Evolutionary conservation across 2,797 vertebrate genomes (phyloP).

Genomic region (Smutsia temminckii): DNA sequence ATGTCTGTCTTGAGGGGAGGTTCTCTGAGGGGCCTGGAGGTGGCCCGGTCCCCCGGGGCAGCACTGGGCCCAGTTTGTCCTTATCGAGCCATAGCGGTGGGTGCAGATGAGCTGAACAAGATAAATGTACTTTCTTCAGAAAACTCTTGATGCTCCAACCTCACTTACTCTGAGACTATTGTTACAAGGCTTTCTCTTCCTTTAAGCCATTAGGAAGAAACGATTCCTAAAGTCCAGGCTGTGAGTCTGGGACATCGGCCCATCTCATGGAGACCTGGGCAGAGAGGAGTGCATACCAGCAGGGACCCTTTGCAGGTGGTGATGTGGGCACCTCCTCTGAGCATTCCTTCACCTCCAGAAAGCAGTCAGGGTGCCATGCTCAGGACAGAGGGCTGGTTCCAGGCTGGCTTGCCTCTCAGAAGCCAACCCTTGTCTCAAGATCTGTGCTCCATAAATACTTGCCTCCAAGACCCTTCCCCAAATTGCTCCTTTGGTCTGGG

Average conservation of each 20-base stretch:
- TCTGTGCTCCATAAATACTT: not conserved
- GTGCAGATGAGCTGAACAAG: fast-evolving
- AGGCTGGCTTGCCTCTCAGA: not conserved
- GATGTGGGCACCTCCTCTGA: too few relatives aligned
- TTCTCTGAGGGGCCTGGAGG: not conserved
- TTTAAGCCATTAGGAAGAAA: not conserved
- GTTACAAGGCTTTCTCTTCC: too few relatives aligned
- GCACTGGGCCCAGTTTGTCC: too few relatives aligned
- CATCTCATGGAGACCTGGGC: fast-evolving
- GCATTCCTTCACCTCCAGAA: not conserved
- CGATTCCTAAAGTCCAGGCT: not conserved
- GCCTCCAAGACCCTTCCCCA: not conserved
- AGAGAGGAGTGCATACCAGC: fast-evolving
- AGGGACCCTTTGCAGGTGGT: too few relatives aligned
- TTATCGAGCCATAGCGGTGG: not conserved
- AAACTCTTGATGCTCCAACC: too few relatives aligned
- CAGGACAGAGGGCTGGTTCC: not conserved
- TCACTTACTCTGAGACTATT: too few relatives aligned
- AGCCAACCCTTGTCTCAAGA: not conserved
- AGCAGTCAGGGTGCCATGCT: not conserved
- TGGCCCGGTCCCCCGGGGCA: too few relatives aligned
- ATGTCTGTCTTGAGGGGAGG: not conserved
- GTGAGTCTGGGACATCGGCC: not conserved
- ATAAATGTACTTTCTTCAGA: not conserved
- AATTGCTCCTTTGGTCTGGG: not conserved